phyloP scores from a whole-genome alignment of 2,797 vertebrate genomes.

The Chaunax sp. region DNA sequence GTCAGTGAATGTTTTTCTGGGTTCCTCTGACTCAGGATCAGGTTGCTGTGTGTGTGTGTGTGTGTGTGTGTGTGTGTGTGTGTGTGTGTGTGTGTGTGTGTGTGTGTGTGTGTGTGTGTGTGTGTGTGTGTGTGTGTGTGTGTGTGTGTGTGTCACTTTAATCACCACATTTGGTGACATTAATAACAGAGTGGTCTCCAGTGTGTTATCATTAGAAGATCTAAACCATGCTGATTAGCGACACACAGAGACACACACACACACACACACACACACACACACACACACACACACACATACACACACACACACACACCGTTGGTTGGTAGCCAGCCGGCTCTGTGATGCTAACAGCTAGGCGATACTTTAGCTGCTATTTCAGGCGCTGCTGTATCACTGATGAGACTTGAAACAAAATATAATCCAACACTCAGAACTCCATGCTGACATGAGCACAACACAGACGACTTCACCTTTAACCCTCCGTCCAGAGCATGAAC shows the following conservation, averaged over 20 bases:
- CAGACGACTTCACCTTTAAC: neutral
- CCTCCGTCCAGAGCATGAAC: neutral
- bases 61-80: too few relatives aligned
- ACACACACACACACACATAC: conserved; percentile 24
- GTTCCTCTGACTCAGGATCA: too few relatives aligned
- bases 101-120: too few relatives aligned
- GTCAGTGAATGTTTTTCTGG: too few relatives aligned
- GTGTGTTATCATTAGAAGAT: neutral
- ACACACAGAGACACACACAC: conserved; percentile 48
- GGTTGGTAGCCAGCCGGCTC: conserved; percentile 34
- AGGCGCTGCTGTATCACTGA: conserved; percentile 56
- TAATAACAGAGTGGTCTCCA: conserved; percentile 25
- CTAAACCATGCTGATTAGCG: conserved; percentile 9
- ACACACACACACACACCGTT: conserved; percentile 12
- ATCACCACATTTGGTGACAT: too few relatives aligned
- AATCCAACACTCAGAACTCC: conserved; percentile 19
- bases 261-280: conserved; percentile 4
- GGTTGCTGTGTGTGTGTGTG: too few relatives aligned
- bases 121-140: conserved; percentile 10
- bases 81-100: too few relatives aligned
- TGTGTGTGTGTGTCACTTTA: neutral
- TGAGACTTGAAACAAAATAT: conserved; percentile 33
- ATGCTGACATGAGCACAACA: conserved; percentile 16
- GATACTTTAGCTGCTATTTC: conserved; percentile 56
- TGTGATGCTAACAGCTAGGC: conserved; percentile 49